Evolutionary conservation across 2,888 invertebrate species (phyloP).

Genomic region (Physocephala rufipes): DNA sequence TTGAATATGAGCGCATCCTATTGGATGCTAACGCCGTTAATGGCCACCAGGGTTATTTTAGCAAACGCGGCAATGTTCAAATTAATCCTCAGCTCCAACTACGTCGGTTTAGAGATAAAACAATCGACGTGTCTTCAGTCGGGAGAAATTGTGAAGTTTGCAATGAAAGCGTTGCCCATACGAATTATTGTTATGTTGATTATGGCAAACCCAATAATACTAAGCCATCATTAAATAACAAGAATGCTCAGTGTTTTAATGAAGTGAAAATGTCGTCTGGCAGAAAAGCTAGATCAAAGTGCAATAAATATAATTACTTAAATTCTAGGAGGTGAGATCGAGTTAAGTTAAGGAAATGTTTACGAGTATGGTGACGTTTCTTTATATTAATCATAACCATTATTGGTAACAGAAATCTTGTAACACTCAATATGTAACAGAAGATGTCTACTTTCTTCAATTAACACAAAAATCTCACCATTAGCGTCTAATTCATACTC

Average conservation of each 20-base stretch:
- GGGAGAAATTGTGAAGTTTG: neutral
- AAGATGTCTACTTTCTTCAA: no score
- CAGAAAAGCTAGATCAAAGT: neutral
- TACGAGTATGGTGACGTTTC: no score
- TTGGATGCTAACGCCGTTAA: slow-evolving; percentile 55
- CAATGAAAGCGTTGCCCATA: neutral
- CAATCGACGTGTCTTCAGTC: neutral
- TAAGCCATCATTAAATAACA: slow-evolving; percentile 29
- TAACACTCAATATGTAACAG: no score
- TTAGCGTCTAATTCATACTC: no score
- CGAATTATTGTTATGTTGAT: no score
- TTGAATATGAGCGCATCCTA: slow-evolving; percentile 57
- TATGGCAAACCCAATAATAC: slow-evolving; percentile 50
- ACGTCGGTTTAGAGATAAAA: neutral
- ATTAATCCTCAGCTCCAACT: slow-evolving; percentile 26
- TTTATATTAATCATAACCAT: no score
- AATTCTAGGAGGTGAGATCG: slow-evolving; percentile 59
- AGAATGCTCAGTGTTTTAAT: no score
- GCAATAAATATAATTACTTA: slow-evolving; percentile 48
- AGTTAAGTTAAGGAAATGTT: neutral
- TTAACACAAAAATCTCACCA: no score
- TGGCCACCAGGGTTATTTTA: slow-evolving; percentile 62
- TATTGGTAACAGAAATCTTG: no score
- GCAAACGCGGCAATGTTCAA: slow-evolving; percentile 43
- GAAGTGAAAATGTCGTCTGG: neutral